Base-by-base conservation (phyloP, 1,140 invertebrate species). In the Caenorhabditis remanei region DNA sequence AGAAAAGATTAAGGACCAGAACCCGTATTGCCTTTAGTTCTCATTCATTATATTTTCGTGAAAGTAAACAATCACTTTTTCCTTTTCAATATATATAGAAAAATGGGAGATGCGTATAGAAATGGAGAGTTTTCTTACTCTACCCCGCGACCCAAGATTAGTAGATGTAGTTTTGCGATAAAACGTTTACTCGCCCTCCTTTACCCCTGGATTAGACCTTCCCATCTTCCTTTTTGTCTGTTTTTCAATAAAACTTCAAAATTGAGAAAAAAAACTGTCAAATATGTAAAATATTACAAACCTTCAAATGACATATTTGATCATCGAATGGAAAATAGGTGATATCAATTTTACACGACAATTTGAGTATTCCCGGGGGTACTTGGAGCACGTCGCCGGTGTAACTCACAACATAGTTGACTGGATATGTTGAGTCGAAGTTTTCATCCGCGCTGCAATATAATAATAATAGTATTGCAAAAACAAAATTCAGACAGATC, bases 231-330 rank as follows among this genome's bases (percentile, higher is more conserved):
- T 48, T 46, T 46, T 32, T 7, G 16, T 7, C 7, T 19, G 19
- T 16, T 3, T 32, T 32, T 32, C 32, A 32, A 32, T 32, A 32
- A 32, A 32, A 32, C 2, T 32, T 32, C 32, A 32, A 32, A 32
- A 32, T 53, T 53, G 2, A n/a, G 56, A 58, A 21, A n/a, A 58
- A n/a, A n/a, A 85, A 40, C 24, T 24, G 8, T 21, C 21, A 21
- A 56, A 6, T 24, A 32, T 53, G 5, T 6, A 86, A 19, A 2
- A 16, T 19, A 5, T n/a, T 21, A 21, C 92, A 92, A 85, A 94
- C 93, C 90, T 92, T 93, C 41, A 92, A 88, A 87, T 92, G 91
- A 79, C 91, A 92, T n/a, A 89, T 84, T 75, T 92, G 92, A 40
- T 92, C 90, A 71, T 93, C 90, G 85, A 93, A 93, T 13, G 89